A percentile compares a stretch with the other conserved stretches of the same genome.
phyloP scores from a whole-genome alignment of 2,888 invertebrate species.

The Melinopterus prodromus region DNA sequence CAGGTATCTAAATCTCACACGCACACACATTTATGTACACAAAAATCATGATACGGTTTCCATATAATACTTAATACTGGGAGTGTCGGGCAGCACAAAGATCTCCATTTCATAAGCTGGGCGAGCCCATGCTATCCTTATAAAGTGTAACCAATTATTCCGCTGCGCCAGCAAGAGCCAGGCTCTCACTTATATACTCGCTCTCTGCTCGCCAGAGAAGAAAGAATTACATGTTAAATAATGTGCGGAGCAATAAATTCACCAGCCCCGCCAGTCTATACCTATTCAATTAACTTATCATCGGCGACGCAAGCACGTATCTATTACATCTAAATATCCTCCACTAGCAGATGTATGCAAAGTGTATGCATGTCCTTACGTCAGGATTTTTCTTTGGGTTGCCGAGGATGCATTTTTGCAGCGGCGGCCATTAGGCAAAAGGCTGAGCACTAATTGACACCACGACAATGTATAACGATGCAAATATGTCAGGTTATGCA shows the following conservation, averaged over 20 bases:
- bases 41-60: constrained; percentile 4
- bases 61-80: constrained; percentile 4
- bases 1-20: background rate
- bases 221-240: background rate
- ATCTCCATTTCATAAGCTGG: constrained; percentile 4
- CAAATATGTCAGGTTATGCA: constrained; percentile 22
- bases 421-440: background rate
- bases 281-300: background rate
- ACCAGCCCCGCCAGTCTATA: background rate
- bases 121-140: background rate
- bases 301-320: background rate
- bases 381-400: background rate
- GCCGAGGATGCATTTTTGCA: background rate
- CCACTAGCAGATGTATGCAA: background rate
- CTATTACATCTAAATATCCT: constrained; percentile 4
- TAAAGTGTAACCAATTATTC: constrained; percentile 4
- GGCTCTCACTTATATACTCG: background rate
- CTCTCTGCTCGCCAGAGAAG: background rate
- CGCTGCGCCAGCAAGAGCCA: background rate
- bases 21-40: background rate
- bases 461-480: constrained; percentile 20
- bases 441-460: constrained; percentile 17
- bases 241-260: background rate
- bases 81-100: background rate
- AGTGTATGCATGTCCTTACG: constrained; percentile 4